These are phyloP conservation scores for Acheta domesticus DNA, from an alignment of 2,888 invertebrate species.

Conservation along the genomic window DNA sequence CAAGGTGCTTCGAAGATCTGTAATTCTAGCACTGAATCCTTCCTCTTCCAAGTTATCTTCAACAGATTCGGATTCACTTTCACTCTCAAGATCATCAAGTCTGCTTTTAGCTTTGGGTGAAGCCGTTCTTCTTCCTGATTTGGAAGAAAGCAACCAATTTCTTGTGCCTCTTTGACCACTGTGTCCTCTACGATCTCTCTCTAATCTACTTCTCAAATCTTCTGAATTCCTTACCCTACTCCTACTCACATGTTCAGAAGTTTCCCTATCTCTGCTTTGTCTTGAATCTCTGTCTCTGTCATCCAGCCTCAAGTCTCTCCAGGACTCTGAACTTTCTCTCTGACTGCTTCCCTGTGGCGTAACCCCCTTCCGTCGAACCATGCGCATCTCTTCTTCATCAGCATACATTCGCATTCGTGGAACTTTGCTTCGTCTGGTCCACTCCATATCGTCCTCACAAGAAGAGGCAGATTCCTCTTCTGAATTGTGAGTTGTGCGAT, in stretches of 20 bases:
- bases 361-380: conserved; percentile 45
- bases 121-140: background rate
- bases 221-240: conserved; percentile 20
- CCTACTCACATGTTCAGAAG: background rate
- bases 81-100: background rate
- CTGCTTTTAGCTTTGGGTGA: background rate
- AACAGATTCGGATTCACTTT: conserved; percentile 27
- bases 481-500: conserved; percentile 18
- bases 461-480: conserved; percentile 38
- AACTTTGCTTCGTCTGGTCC: conserved; percentile 55
- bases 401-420: conserved; percentile 84
- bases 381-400: conserved; percentile 75
- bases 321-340: background rate
- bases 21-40: background rate
- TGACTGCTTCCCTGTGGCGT: background rate
- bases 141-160: background rate
- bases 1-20: background rate
- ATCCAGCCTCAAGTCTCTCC: background rate
- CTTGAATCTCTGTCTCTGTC: background rate
- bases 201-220: conserved; percentile 30
- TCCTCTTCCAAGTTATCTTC: background rate
- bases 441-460: conserved; percentile 49
- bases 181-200: conserved; percentile 19
- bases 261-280: background rate
- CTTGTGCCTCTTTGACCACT: background rate